Evolutionary conservation across 1,140 invertebrate genomes (phyloP).

Genomic region (Cheumatopsyche charites): DNA sequence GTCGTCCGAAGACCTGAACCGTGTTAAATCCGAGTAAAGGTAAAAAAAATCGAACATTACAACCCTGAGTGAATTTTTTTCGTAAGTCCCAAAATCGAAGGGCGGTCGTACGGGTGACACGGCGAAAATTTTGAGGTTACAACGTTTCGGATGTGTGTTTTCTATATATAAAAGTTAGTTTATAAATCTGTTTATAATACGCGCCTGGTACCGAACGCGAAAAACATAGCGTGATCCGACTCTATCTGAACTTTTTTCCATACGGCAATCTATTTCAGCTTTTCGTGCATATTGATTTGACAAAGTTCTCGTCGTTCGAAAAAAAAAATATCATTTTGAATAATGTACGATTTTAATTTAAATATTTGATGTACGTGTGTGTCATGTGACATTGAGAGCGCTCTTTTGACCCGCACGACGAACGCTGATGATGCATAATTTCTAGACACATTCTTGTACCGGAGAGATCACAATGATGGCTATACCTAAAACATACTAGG

Average conservation of each 20-base stretch:
- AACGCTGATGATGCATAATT: too few species aligned
- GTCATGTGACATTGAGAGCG: conserved; percentile 15
- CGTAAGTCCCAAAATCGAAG: not conserved
- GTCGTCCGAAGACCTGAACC: not conserved
- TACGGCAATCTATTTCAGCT: too few species aligned
- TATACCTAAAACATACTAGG: too few species aligned
- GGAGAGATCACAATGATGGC: too few species aligned
- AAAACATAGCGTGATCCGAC: conserved; percentile 2
- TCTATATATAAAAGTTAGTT: not conserved
- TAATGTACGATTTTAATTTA: too few species aligned
- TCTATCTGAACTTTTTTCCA: not conserved
- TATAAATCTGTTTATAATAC: conserved; percentile 20
- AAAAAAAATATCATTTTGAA: too few species aligned
- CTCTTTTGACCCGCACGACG: conserved; percentile 9
- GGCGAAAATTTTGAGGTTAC: not conserved
- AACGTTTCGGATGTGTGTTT: too few species aligned
- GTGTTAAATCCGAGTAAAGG: not conserved
- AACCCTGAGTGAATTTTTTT: not conserved
- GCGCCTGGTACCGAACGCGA: conserved; percentile 7
- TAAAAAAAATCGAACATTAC: not conserved
- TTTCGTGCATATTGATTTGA: too few species aligned
- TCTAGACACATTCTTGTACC: too few species aligned
- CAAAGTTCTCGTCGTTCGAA: too few species aligned
- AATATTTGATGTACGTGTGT: not conserved
- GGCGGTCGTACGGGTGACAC: not conserved